These are phyloP conservation scores for Leptinotarsa peninsularis DNA, from an alignment of 2,888 invertebrate genomes.

Conservation along the genomic window DNA sequence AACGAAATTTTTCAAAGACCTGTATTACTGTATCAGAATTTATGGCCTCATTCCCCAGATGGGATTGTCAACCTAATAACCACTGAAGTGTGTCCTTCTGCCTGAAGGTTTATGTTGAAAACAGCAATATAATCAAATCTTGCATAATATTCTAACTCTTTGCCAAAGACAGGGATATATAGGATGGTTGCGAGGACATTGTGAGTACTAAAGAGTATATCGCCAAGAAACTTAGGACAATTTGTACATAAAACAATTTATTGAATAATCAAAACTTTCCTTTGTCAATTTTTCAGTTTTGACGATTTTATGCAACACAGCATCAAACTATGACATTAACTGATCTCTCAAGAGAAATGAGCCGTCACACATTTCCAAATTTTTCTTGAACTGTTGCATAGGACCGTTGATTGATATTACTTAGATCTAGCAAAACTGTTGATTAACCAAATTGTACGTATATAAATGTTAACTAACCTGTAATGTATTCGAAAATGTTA, in stretches of 20 bases:
- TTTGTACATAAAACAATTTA: conserved; percentile 57
- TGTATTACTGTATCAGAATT: background rate
- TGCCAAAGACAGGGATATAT: conserved; percentile 46
- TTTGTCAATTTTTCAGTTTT: conserved; percentile 43
- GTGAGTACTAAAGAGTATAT: conserved; percentile 41
- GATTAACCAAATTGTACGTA: conserved; percentile 49
- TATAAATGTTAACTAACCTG: conserved; percentile 50
- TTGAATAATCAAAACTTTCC: conserved; percentile 52
- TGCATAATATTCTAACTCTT: conserved; percentile 49
- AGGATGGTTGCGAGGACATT: conserved; percentile 37
- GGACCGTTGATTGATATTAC: conserved; percentile 38
- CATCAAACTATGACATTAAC: background rate
- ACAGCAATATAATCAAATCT: conserved; percentile 49
- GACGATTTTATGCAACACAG: conserved; percentile 15
- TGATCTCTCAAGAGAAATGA: background rate
- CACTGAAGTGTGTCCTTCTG: conserved; percentile 28
- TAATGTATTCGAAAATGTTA: conserved; percentile 52
- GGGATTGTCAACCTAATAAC: background rate
- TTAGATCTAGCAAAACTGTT: conserved; percentile 44
- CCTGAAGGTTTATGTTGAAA: conserved; percentile 32
- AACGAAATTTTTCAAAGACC: background rate
- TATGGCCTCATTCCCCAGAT: background rate
- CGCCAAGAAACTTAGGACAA: conserved; percentile 54
- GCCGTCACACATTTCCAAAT: background rate
- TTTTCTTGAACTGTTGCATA: conserved; percentile 19